Percentiles rank a stretch among this genome's conserved stretches.
These are phyloP conservation scores for Incurvaria masculella DNA, from an alignment of 2,888 invertebrate species.

Conservation along the genomic window DNA sequence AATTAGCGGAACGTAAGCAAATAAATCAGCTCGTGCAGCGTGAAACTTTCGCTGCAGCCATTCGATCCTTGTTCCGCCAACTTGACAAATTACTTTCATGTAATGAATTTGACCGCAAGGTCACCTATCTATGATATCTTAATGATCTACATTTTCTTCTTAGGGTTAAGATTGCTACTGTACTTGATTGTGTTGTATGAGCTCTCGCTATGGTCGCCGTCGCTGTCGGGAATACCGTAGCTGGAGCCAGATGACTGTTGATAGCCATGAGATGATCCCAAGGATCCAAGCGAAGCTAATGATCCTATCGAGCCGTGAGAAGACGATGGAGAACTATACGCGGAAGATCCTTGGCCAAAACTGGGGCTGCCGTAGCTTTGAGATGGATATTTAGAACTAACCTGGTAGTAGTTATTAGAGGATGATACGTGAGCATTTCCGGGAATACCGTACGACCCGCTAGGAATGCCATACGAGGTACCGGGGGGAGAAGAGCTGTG, in stretches of 20 bases:
- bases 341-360: conserved; percentile 34
- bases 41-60: conserved; percentile 24
- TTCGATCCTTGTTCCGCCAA: no score
- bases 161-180: conserved; percentile 43
- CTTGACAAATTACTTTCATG: no score
- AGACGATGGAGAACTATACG: conserved; percentile 31
- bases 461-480: conserved; percentile 33
- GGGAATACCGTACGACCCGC: conserved; percentile 25
- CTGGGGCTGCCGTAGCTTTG: conserved; percentile 18
- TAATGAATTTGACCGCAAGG: no score
- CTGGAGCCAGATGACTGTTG: conserved; percentile 23
- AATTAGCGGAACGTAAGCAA: conserved; percentile 35
- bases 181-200: conserved; percentile 51
- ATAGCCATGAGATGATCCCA: background rate
- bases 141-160: background rate
- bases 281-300: background rate
- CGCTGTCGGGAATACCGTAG: conserved; percentile 31
- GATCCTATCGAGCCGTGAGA: conserved; percentile 25
- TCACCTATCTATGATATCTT: no score
- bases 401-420: conserved; percentile 36
- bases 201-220: conserved; percentile 42
- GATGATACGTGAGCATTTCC: conserved; percentile 31
- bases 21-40: conserved; percentile 27
- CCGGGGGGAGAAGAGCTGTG: conserved; percentile 33
- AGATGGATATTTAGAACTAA: conserved; percentile 30